Evolutionary conservation across 1,140 invertebrate species (phyloP).

Genomic region (Zeugodacus cucurbitae): DNA sequence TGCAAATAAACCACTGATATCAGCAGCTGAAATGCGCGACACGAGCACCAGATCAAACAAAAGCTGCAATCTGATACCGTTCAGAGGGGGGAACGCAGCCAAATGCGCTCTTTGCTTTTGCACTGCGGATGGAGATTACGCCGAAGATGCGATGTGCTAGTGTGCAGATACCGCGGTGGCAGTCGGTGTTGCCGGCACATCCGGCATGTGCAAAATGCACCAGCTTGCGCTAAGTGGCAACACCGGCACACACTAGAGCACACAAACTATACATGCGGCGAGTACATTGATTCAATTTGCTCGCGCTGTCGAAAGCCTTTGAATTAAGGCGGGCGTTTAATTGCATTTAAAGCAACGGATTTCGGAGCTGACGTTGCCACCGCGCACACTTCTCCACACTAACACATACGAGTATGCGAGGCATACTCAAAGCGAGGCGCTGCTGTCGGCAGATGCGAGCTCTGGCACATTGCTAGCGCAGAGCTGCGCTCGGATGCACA

Average conservation of each 20-base stretch:
- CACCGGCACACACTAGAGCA: not conserved
- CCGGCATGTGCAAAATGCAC: slow-evolving; percentile 20
- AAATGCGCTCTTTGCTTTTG: not conserved
- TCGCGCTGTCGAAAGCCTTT: not conserved
- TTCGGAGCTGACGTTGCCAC: not conserved
- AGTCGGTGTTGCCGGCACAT: slow-evolving; percentile 12
- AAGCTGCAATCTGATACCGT: slow-evolving; percentile 20
- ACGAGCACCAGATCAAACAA: slow-evolving; percentile 13
- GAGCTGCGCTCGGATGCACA: not conserved
- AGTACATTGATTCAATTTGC: not conserved
- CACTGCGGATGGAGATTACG: not conserved
- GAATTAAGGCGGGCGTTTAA: not conserved
- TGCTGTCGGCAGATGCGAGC: not conserved
- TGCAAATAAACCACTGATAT: not conserved
- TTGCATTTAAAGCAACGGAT: not conserved
- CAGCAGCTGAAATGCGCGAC: slow-evolving; percentile 31
- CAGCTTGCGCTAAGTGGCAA: slow-evolving; percentile 21
- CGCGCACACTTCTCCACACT: not conserved
- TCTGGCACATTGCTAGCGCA: not conserved
- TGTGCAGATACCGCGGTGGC: not conserved
- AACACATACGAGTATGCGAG: not conserved
- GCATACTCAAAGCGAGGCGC: not conserved
- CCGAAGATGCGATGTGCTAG: not conserved
- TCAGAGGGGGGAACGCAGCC: not conserved
- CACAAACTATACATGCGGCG: not conserved